These are phyloP conservation scores for Venturia canescens DNA, from an alignment of 1,140 invertebrate genomes.

Conservation along the genomic window DNA sequence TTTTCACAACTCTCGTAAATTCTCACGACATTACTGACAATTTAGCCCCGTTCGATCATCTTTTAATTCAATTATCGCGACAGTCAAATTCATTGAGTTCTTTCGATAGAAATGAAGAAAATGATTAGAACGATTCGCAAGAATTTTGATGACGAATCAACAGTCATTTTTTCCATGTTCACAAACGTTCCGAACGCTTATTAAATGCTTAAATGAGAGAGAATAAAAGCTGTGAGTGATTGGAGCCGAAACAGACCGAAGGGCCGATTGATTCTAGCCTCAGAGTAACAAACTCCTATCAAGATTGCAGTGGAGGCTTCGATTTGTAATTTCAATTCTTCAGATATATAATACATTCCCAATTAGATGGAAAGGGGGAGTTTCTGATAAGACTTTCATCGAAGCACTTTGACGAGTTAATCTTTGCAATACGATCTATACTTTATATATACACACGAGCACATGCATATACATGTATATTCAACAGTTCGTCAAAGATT, in stretches of 20 bases:
- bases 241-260: neutral
- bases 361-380: conserved; percentile 17
- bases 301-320: neutral
- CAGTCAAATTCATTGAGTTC: too few relatives aligned
- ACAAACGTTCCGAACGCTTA: too few relatives aligned
- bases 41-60: too few relatives aligned
- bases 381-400: conserved; percentile 18
- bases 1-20: too few relatives aligned
- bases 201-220: too few relatives aligned
- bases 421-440: neutral
- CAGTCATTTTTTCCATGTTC: too few relatives aligned
- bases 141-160: too few relatives aligned
- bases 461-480: neutral
- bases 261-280: neutral
- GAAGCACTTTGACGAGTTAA: conserved; percentile 19
- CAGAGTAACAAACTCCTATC: neutral
- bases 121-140: too few relatives aligned
- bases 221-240: too few relatives aligned
- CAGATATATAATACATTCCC: neutral
- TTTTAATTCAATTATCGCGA: too few relatives aligned
- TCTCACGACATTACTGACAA: too few relatives aligned
- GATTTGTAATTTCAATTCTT: conserved; percentile 3
- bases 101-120: too few relatives aligned
- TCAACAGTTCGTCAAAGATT: conserved; percentile 47
- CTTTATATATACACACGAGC: neutral